Evolutionary conservation across 1,140 invertebrate species (phyloP), one percentile per base, ranked within the genome.

Genomic region (Agrypnia vestita): DNA sequence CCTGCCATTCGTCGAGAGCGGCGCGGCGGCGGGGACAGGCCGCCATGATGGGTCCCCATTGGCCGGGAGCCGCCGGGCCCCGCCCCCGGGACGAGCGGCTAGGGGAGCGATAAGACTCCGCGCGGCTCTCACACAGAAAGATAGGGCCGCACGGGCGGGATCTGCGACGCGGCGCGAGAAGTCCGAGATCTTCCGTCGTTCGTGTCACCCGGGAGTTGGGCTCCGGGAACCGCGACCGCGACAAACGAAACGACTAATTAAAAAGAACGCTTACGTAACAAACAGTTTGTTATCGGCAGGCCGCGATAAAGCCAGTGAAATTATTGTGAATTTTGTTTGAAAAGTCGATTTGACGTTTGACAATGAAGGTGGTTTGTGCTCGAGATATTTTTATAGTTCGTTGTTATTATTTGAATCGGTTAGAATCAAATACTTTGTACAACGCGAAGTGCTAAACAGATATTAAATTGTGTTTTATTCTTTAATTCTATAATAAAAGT

Each of bases 41-140:
- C 46, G 81, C 81, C 81, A 83, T 83, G 69, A 56, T 83, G 78
- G 25, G 56, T 35, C 51, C 15, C 69, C 19, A 79, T 79, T 79
- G 67, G 77, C 56, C 3, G 77, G 25, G 15, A 53, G 17, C 6
- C 15, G 4, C 53, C 21, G 73, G 74, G 72, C 59, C 47, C 17
- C 76, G 75, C 78, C 81, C 61, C 12, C 69, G 17, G 15, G 46
- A 59, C 12, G 21, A 17, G 75, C 44, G 43, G 55, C 17, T 51
- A 64, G 61, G 59, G 75, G 47, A 47, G 56, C 21, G 46, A 76
- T 51, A 64, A 76, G 59, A 64, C 25, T 67, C 15, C 44, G 55
- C 71, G 10, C 10, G 15, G 71, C 8, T 13, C 71, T 73, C 71
- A 73, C 19, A 55, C 11, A 25, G 49, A 25, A 73, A 73, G 71